Base-by-base conservation (phyloP, 2,888 invertebrate genomes). In the Catonia carolina region DNA sequence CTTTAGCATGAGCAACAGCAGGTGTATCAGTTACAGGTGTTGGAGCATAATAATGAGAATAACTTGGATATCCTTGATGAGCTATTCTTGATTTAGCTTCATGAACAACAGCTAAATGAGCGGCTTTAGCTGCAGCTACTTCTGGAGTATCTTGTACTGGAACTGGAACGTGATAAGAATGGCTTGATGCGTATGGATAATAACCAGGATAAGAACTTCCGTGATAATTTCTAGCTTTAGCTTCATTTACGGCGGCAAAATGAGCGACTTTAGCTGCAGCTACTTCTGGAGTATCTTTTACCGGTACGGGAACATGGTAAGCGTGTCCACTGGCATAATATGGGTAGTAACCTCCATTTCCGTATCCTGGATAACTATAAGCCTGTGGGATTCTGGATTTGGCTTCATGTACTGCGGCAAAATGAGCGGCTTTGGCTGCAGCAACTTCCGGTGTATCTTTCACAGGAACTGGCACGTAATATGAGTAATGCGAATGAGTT, bases 1-100 rank as follows among this genome's bases (percentile, higher is more conserved):
- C 65, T 52, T 62, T 61, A 52, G 69, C 68, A 67, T 67, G 68
- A 66, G 69, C 67, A 61, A 69, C 70, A 63, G 67, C 68, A 64
- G 68, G 69, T 64, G 66, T 67, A 60, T 66, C 64, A 50, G 54
- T 45, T 2, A 54, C 22, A 22, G 33, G 22, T 17, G 37, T 31
- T 12, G 42, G 41, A 27, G 27, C 27, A 8, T 27, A 27, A 27
- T 27, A 8, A 27, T 27, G 27, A 27, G 27, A 8, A 27, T 27
- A 27, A 27, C 27, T 8, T 27, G 27, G 8, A 27, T 27, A 27
- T 27, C 27, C 36, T 42, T 12, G 49, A 15, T 37, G 17, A n/a
- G 36, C 57, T 6, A 53, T 37, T 10, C 37, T 33, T 15, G 55
- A 45, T 37, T 55, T 49, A 31, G 55, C 49, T 27, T 53, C 42